Conservation (phyloP, 1,140 invertebrate genomes). For the Cherax destructor region DNA sequence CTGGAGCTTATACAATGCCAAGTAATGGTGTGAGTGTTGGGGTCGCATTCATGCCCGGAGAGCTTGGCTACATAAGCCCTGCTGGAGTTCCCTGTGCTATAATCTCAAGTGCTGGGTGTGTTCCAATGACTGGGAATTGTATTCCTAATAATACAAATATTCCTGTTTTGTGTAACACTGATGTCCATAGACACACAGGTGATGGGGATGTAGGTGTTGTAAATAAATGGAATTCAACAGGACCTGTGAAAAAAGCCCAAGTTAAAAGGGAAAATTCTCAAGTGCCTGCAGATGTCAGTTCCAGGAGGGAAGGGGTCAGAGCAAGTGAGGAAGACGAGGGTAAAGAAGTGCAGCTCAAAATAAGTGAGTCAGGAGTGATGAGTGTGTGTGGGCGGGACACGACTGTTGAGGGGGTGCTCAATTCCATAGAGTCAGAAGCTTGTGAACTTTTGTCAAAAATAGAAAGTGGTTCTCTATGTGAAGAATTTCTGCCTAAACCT, state of each 20-base stretch:
- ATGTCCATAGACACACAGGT: constrained; percentile 17
- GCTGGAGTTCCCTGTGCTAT: constrained; percentile 55
- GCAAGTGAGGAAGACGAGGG: constrained; percentile 73
- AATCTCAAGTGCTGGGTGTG: constrained; percentile 40
- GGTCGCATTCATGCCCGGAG: constrained; percentile 40
- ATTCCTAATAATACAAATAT: constrained; percentile 26
- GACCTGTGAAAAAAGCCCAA: constrained; percentile 5
- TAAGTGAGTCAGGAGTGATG: constrained; percentile 83
- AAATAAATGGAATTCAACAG: constrained; percentile 5
- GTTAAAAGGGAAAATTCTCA: constrained; percentile 6
- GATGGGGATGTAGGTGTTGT: constrained; percentile 13
- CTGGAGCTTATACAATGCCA: constrained; percentile 16
- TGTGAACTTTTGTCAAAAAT: constrained; percentile 64
- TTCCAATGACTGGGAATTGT: constrained; percentile 45
- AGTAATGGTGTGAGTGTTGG: constrained; percentile 44
- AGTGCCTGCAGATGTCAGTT: constrained; percentile 38
- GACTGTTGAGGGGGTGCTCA: constrained; percentile 66
- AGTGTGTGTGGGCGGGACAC: constrained; percentile 75
- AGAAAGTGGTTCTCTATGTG: constrained; percentile 61
- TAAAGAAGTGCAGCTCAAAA: constrained; percentile 83
- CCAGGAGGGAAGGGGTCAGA: constrained; percentile 23
- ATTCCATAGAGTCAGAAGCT: constrained; percentile 53
- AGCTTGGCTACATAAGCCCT: constrained; percentile 29
- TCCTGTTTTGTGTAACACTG: constrained; percentile 36
- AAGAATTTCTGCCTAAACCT: constrained; percentile 37